Percentiles rank a stretch among this genome's conserved stretches.
phyloP scores from a whole-genome alignment of 2,113 vertebrate species.

The Macroglossus sobrinus region DNA sequence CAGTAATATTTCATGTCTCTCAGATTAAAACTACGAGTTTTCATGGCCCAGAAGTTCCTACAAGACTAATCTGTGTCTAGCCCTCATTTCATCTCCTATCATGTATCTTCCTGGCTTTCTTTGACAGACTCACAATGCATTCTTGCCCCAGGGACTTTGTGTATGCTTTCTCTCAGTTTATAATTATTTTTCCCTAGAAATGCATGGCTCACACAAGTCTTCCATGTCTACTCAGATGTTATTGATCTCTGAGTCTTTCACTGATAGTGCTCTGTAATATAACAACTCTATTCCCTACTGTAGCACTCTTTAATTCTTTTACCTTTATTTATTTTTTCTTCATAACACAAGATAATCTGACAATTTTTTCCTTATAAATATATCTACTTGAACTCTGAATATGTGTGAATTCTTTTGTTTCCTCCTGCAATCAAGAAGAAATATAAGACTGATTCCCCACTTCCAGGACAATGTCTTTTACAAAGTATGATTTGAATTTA shows the following conservation, averaged over 20 bases:
- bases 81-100: background rate
- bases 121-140: background rate
- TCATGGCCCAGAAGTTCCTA: background rate
- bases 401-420: background rate
- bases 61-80: background rate
- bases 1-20: background rate
- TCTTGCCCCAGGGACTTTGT: background rate
- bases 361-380: background rate
- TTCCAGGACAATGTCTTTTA: background rate
- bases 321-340: background rate
- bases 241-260: background rate
- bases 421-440: background rate
- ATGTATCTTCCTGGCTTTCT: background rate
- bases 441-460: background rate
- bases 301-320: background rate
- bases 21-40: background rate
- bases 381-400: background rate
- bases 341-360: background rate
- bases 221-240: background rate
- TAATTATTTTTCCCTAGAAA: background rate
- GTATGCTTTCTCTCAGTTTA: background rate
- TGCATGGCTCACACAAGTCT: background rate
- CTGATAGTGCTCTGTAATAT: background rate
- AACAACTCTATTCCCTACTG: accelerated
- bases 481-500: background rate